Conservation (phyloP, 2,113 vertebrate species). For the Phainopepla nitens region DNA sequence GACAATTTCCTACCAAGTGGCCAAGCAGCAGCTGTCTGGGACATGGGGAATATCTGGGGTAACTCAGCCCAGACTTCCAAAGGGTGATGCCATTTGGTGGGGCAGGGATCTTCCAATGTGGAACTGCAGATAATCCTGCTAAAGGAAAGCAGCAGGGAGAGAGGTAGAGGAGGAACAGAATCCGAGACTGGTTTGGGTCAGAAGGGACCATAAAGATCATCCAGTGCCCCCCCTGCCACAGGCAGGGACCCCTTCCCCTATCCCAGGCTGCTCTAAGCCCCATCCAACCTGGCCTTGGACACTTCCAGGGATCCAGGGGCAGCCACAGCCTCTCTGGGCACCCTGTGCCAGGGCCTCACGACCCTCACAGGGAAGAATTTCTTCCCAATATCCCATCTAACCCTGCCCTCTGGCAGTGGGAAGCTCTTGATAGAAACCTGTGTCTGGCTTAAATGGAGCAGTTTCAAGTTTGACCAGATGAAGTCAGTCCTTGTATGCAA, state of each 20-base stretch:
- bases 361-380: rapidly evolving
- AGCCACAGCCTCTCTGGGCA: not conserved
- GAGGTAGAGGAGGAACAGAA: not conserved
- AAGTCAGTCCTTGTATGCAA: not conserved
- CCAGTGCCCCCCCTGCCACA: rapidly evolving
- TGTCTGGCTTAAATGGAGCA: not conserved
- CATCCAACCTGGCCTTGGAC: rapidly evolving
- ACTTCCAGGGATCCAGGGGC: not conserved
- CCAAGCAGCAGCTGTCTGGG: not conserved
- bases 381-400: not conserved
- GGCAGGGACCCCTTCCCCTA: not conserved
- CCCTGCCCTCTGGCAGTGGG: not conserved
- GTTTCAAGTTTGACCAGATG: not conserved
- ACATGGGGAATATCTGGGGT: rapidly evolving
- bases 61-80: not conserved
- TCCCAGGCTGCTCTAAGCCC: not conserved
- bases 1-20: not conserved
- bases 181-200: not conserved
- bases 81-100: not conserved
- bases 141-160: not conserved
- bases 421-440: not conserved
- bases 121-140: not conserved
- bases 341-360: not conserved
- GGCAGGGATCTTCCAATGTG: not conserved
- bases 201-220: not conserved